phyloP scores from a whole-genome alignment of 2,113 vertebrate species.

The Nothobranchius kuhntae region DNA sequence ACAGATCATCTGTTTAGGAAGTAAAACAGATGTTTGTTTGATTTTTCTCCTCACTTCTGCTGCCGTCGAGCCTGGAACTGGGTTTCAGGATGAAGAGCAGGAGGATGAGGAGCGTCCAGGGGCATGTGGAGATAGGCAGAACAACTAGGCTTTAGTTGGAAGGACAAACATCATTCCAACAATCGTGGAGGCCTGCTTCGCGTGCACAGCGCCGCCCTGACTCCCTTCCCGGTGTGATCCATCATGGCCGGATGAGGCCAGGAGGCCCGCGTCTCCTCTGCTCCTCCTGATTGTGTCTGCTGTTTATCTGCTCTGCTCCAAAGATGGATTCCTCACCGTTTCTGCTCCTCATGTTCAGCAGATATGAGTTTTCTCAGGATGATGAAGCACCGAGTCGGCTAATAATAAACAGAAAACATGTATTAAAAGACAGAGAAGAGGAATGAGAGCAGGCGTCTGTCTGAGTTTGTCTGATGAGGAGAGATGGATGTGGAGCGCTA shows the following conservation, averaged over 20 bases:
- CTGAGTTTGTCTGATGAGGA: constrained; percentile 67
- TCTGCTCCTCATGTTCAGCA: constrained; percentile 84
- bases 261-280: constrained; percentile 48
- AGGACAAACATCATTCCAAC: constrained; percentile 85
- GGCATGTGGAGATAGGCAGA: constrained; percentile 89
- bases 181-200: constrained; percentile 91
- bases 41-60: not conserved
- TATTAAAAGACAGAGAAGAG: constrained; percentile 73
- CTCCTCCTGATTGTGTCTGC: constrained; percentile 60
- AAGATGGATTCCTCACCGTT: constrained; percentile 86
- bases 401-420: constrained; percentile 83
- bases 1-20: constrained; percentile 79
- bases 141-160: constrained; percentile 89
- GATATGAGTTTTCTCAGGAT: constrained; percentile 86
- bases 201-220: constrained; percentile 84
- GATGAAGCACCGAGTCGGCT: constrained; percentile 80
- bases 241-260: constrained; percentile 75
- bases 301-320: constrained; percentile 80
- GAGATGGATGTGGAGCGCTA: constrained; percentile 88
- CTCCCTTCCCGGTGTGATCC: constrained; percentile 55
- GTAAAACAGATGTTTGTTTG: constrained; percentile 81
- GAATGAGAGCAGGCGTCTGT: constrained; percentile 67
- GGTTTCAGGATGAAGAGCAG: constrained; percentile 18
- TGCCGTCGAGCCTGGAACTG: no score
- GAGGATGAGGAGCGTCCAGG: constrained; percentile 68